Evolutionary conservation across 2,797 vertebrate genomes (phyloP).

Genomic region (Salarias fasciatus): DNA sequence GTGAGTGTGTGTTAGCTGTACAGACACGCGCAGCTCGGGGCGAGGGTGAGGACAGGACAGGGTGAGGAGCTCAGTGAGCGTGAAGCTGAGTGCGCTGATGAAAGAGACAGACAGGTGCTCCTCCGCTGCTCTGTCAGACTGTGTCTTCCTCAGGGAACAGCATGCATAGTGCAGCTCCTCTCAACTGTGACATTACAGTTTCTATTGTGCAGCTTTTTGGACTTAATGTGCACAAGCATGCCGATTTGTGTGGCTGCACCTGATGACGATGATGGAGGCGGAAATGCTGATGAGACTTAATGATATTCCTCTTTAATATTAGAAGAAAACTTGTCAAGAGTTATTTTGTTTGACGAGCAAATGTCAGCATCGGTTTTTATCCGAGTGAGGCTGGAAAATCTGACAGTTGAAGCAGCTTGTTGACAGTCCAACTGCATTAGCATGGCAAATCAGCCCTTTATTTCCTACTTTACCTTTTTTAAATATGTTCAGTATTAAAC

Average conservation of each 20-base stretch:
- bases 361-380: constrained; percentile 16
- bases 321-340: constrained; percentile 70
- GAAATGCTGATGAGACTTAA: constrained; percentile 64
- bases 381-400: constrained; percentile 7
- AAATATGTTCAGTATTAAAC: no score
- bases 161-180: constrained; percentile 69
- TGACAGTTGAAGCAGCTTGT: constrained; percentile 1
- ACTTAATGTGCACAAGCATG: constrained; percentile 63
- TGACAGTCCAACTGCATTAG: no score
- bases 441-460: no score
- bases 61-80: constrained; percentile 48
- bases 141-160: constrained; percentile 45
- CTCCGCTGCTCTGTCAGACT: constrained; percentile 47
- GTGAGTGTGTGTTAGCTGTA: constrained; percentile 1
- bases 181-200: constrained; percentile 82
- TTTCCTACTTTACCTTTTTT: no score
- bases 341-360: constrained; percentile 21
- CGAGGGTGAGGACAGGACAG: constrained; percentile 52
- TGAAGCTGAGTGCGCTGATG: constrained; percentile 48
- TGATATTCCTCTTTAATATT: constrained; percentile 53
- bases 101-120: constrained; percentile 68
- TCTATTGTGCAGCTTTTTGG: constrained; percentile 70
- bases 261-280: constrained; percentile 49
- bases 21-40: constrained; percentile 50
- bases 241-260: constrained; percentile 40